Percentiles rank a stretch among this genome's conserved stretches.
Conservation (phyloP, 2,888 invertebrate species). For the Drosophila meridionalis region DNA sequence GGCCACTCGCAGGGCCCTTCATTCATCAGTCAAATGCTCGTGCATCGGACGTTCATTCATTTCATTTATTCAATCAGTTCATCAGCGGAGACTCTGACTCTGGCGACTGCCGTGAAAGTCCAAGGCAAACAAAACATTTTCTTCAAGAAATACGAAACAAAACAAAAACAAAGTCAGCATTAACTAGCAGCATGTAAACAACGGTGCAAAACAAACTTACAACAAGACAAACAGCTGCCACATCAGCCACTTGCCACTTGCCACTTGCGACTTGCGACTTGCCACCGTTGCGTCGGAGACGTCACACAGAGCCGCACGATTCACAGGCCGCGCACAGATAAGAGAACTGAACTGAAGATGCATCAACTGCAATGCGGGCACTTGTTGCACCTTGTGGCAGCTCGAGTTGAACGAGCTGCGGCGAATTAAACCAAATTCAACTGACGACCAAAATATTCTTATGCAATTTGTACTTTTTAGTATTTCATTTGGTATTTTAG, state of each 20-base stretch:
- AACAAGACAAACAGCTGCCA: conserved; percentile 26
- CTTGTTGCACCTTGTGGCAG: conserved; percentile 19
- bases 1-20: conserved; percentile 22
- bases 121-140: conserved; percentile 65
- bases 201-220: conserved; percentile 12
- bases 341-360: conserved; percentile 28
- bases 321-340: conserved; percentile 20
- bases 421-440: neutral
- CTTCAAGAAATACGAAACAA: conserved; percentile 8
- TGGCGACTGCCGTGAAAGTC: conserved; percentile 54
- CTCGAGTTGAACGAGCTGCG: conserved; percentile 22
- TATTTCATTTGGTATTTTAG: neutral
- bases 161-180: conserved; percentile 4
- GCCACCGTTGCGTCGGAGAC: conserved; percentile 12
- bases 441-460: conserved; percentile 1
- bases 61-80: conserved; percentile 42
- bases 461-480: conserved; percentile 4
- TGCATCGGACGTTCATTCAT: conserved; percentile 24
- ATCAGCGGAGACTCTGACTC: conserved; percentile 12
- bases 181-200: conserved; percentile 19
- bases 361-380: conserved; percentile 20
- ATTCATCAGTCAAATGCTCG: conserved; percentile 24
- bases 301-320: conserved; percentile 25
- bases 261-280: conserved; percentile 3
- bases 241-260: conserved; percentile 18